These are phyloP conservation scores for Prionailurus viverrinus DNA, from an alignment of 2,113 vertebrate genomes.

Conservation along the genomic window DNA sequence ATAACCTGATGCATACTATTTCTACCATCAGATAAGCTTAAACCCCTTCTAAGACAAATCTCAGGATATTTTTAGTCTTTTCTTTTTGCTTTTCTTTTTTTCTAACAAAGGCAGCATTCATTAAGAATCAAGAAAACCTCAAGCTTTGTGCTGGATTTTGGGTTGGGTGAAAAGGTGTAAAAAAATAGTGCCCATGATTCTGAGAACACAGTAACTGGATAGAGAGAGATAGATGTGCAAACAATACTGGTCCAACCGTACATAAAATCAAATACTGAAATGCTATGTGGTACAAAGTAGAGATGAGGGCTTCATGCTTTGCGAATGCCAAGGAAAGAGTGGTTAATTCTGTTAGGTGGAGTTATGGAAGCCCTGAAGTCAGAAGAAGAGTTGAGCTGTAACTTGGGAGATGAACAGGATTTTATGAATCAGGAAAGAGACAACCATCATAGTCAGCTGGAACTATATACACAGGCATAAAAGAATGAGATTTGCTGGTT, in stretches of 20 bases:
- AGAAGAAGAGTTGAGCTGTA: not conserved
- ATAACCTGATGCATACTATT: not conserved
- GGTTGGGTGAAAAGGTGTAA: not conserved
- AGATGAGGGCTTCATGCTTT: not conserved
- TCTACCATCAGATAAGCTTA: not conserved
- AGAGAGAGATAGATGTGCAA: not conserved
- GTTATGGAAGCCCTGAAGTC: not conserved
- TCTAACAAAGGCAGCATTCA: not conserved
- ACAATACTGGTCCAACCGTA: not conserved
- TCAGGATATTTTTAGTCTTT: not conserved
- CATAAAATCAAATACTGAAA: conserved; percentile 48
- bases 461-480: not conserved
- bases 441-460: not conserved
- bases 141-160: not conserved
- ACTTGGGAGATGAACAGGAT: not conserved
- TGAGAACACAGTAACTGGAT: not conserved
- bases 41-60: not conserved
- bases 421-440: not conserved
- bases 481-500: not conserved
- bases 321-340: not conserved
- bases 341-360: not conserved
- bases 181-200: not conserved
- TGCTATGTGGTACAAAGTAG: not conserved
- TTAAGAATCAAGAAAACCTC: not conserved
- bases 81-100: not conserved